Percentiles rank a stretch among this genome's conserved stretches.
Conservation (phyloP, 1,140 invertebrate genomes). For the Ceratina calcarata region DNA sequence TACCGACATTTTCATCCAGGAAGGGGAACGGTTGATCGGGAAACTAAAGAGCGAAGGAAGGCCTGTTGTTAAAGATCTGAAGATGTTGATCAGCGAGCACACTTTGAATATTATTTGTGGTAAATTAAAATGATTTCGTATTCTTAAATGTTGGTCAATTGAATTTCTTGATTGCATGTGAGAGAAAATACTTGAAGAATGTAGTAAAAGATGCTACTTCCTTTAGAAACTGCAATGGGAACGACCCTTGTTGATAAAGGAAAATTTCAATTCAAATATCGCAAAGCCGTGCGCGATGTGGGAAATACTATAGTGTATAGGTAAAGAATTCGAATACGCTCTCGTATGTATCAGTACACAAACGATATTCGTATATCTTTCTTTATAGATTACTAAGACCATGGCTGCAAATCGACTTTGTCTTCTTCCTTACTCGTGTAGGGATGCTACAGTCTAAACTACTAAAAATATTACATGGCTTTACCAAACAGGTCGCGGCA, state of each 20-base stretch:
- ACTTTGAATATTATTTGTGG: conserved; percentile 91
- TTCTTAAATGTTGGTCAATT: not conserved
- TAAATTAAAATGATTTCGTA: conserved; percentile 70
- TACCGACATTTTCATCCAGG: conserved; percentile 74
- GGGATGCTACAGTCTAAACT: conserved; percentile 81
- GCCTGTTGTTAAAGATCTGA: conserved; percentile 79
- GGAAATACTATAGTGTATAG: conserved; percentile 50
- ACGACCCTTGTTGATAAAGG: conserved; percentile 84
- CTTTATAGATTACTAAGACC: conserved; percentile 81
- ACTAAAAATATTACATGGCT: conserved; percentile 85
- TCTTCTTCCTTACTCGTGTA: conserved; percentile 80
- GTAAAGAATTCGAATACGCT: conserved; percentile 39
- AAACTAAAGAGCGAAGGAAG: conserved; percentile 63
- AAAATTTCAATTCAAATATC: conserved; percentile 82
- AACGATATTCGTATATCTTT: not conserved
- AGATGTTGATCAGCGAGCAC: conserved; percentile 85
- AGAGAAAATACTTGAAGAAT: not conserved
- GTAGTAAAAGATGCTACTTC: not conserved
- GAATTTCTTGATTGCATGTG: too few relatives aligned
- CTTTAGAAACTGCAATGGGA: conserved; percentile 91
- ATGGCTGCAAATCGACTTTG: conserved; percentile 81
- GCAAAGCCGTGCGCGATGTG: conserved; percentile 80
- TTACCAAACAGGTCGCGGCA: conserved; percentile 76
- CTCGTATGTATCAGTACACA: not conserved
- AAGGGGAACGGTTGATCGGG: conserved; percentile 52